Evolutionary conservation across 2,113 vertebrate genomes (phyloP).

Genomic region (Pao palembangensis): DNA sequence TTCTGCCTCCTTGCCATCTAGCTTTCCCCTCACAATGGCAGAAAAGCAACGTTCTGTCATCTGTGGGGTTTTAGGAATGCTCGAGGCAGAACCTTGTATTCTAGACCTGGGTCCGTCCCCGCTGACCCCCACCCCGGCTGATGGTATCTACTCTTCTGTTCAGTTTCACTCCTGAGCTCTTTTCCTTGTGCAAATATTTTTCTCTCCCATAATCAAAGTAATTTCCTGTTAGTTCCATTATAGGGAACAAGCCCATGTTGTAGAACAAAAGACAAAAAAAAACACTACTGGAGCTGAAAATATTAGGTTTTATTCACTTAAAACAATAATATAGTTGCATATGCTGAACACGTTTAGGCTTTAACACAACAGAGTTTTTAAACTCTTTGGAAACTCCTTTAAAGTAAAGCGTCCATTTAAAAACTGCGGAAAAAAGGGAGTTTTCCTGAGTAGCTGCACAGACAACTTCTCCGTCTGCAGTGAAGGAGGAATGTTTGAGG

Average conservation of each 20-base stretch:
- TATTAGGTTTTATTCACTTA: background rate
- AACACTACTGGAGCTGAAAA: background rate
- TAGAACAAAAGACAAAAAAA: conserved; percentile 8
- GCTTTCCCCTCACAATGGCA: background rate
- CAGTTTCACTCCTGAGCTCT: conserved; percentile 11
- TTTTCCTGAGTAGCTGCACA: conserved; percentile 27
- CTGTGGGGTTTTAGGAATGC: conserved; percentile 6
- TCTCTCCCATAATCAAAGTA: conserved; percentile 34
- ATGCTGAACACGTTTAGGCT: too few species aligned
- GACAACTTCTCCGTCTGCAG: conserved; percentile 35
- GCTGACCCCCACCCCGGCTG: conserved; percentile 2
- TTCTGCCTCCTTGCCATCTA: background rate
- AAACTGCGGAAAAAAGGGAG: conserved; percentile 48
- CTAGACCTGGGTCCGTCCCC: background rate
- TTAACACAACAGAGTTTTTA: too few species aligned
- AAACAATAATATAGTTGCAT: too few species aligned
- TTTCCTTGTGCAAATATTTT: conserved; percentile 28
- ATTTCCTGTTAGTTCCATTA: conserved; percentile 47
- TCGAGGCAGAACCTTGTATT: background rate
- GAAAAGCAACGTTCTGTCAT: background rate
- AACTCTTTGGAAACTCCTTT: conserved; percentile 25
- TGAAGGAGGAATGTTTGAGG: conserved; percentile 52
- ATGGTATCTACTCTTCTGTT: conserved; percentile 23
- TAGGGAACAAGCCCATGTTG: conserved; percentile 4
- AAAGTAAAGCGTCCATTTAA: conserved; percentile 28